phyloP scores from a whole-genome alignment of 2,113 vertebrate species.

The Merops nubicus region DNA sequence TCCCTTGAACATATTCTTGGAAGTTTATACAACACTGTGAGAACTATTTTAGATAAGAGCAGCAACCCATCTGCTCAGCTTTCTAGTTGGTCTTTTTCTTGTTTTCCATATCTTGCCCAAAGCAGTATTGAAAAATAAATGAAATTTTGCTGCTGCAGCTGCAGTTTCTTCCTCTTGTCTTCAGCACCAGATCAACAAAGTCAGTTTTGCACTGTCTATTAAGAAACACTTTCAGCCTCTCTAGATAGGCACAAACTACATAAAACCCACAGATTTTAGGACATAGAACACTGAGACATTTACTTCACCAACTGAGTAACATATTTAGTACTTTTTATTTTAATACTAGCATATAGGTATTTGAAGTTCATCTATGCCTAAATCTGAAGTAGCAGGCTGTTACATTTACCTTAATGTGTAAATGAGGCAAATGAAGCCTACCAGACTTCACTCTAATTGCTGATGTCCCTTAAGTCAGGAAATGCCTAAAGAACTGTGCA shows the following conservation, averaged over 20 bases:
- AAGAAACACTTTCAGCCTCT: not conserved
- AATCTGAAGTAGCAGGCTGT: not conserved
- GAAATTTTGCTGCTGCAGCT: not conserved
- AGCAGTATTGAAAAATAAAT: not conserved
- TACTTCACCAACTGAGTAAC: not conserved
- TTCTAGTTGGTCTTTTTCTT: not conserved
- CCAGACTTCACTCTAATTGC: not conserved
- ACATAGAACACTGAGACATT: not conserved
- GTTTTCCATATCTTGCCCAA: too few species aligned
- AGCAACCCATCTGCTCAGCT: not conserved
- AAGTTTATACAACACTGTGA: not conserved
- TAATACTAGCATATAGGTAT: not conserved
- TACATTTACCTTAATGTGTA: not conserved
- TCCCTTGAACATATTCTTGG: not conserved
- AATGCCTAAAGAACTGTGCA: not conserved
- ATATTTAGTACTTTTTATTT: not conserved
- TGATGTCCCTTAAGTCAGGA: not conserved
- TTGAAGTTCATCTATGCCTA: not conserved
- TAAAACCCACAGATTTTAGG: not conserved
- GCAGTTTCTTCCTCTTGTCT: not conserved
- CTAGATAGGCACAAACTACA: not conserved
- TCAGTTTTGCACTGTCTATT: not conserved
- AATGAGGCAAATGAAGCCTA: not conserved
- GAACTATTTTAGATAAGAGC: not conserved
- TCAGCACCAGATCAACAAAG: not conserved